Conservation (phyloP, 2,888 invertebrate genomes). For the Aphidoletes aphidimyza region DNA sequence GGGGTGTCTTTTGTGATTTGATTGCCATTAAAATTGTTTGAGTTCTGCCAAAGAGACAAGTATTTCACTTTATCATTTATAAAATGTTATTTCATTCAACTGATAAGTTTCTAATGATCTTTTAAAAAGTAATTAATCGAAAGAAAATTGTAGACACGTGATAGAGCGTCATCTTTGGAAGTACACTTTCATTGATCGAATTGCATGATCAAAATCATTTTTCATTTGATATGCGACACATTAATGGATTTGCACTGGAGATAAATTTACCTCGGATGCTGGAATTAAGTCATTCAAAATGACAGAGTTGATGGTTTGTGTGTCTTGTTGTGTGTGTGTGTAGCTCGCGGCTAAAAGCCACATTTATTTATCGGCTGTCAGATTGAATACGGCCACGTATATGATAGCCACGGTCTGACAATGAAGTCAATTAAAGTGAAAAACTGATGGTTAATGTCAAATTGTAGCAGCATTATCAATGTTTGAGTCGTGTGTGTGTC, state of each 20-base stretch:
- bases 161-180: background rate
- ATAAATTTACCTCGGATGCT: constrained; percentile 27
- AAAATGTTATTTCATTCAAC: too few species aligned
- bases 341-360: constrained; percentile 18
- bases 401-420: constrained; percentile 4
- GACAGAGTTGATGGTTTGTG: constrained; percentile 13
- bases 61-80: too few species aligned
- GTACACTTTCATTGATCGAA: background rate
- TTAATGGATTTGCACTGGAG: constrained; percentile 17
- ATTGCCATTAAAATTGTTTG: too few species aligned
- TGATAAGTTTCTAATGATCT: too few species aligned
- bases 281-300: background rate
- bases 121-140: too few species aligned
- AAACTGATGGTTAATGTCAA: constrained; percentile 30
- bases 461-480: constrained; percentile 20
- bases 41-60: too few species aligned
- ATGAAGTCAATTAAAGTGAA: constrained; percentile 44
- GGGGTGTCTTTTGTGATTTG: too few species aligned
- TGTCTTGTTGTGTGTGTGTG: background rate
- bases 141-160: background rate
- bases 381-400: constrained; percentile 27
- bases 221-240: background rate
- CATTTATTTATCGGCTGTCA: constrained; percentile 51
- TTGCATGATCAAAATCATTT: constrained; percentile 4
- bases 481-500: background rate